Evolutionary conservation across 2,797 vertebrate species (phyloP).

Genomic region (Danio aesculapii): DNA sequence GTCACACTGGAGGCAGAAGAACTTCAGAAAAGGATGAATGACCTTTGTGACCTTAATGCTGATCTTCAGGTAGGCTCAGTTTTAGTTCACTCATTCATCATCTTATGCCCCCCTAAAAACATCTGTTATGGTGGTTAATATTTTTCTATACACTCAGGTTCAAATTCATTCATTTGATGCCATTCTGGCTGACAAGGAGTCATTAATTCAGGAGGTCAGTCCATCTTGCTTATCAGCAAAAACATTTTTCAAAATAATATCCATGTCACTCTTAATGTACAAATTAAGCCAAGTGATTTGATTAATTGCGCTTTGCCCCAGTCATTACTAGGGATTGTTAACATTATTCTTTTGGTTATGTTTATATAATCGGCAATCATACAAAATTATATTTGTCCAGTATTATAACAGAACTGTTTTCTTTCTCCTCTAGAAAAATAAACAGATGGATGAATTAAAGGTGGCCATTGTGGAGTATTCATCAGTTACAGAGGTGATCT

Average conservation of each 20-base stretch:
- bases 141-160: constrained; percentile 71
- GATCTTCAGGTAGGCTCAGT: constrained; percentile 80
- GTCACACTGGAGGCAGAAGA: constrained; percentile 80
- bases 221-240: background rate
- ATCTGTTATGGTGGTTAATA: background rate
- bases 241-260: background rate
- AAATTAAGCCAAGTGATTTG: background rate
- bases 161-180: constrained; percentile 81
- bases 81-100: background rate
- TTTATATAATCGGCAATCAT: background rate
- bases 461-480: constrained; percentile 83
- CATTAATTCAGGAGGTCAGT: constrained; percentile 82
- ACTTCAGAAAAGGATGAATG: constrained; percentile 84
- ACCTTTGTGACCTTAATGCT: constrained; percentile 79
- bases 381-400: background rate
- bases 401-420: background rate
- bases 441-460: constrained; percentile 84
- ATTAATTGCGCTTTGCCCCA: background rate
- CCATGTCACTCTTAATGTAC: background rate
- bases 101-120: background rate
- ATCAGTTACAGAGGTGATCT: constrained; percentile 84
- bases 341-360: background rate
- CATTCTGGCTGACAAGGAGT: constrained; percentile 80
- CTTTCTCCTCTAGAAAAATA: constrained; percentile 77
- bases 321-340: background rate